Conservation (phyloP, 2,113 vertebrate species). For the Balaeniceps rex region DNA sequence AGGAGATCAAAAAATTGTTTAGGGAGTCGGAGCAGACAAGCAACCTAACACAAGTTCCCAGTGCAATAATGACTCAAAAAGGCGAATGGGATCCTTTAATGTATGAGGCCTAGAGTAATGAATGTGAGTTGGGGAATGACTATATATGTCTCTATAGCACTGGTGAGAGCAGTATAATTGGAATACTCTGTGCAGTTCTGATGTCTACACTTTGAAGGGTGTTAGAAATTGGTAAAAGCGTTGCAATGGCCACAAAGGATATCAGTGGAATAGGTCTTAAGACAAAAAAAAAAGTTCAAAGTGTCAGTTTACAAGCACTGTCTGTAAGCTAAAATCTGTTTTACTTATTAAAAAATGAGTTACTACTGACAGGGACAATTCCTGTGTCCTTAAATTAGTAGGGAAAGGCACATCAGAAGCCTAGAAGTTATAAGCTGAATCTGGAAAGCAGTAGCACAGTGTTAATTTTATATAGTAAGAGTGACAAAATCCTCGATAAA, state of each 20-base stretch:
- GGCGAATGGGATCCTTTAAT: not conserved
- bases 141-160: not conserved
- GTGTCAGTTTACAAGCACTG: not conserved
- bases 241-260: not conserved
- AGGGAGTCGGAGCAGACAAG: not conserved
- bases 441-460: not conserved
- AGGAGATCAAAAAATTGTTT: not conserved
- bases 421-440: not conserved
- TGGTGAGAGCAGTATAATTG: not conserved
- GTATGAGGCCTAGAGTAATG: not conserved
- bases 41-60: not conserved
- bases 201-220: not conserved
- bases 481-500: not conserved
- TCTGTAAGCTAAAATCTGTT: not conserved
- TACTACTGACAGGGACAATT: not conserved
- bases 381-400: not conserved
- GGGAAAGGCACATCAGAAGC: not conserved
- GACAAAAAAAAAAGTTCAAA: not conserved
- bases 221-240: not conserved
- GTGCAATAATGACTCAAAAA: not conserved
- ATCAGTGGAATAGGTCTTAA: not conserved
- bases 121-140: not conserved
- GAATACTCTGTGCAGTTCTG: not conserved
- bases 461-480: not conserved
- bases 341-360: not conserved